Evolutionary conservation across 2,797 vertebrate species (phyloP).

Genomic region (Tangara arthus): DNA sequence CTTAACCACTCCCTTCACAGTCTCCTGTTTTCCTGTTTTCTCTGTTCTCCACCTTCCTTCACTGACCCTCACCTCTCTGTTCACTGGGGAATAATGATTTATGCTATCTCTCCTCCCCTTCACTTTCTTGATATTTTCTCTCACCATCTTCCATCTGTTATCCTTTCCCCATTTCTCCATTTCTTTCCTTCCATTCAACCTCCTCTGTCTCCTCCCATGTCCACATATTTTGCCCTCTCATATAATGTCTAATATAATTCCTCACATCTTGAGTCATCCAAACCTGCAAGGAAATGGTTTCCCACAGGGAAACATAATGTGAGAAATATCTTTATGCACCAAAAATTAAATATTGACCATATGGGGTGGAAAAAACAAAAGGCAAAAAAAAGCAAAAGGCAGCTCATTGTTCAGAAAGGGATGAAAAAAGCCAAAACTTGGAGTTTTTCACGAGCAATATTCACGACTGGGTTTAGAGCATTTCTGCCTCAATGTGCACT

Average conservation of each 20-base stretch:
- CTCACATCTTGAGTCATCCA: constrained; percentile 13
- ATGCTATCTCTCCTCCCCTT: background rate
- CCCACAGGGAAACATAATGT: background rate
- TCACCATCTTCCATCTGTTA: background rate
- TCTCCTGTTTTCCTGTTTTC: background rate
- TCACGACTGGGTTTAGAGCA: background rate
- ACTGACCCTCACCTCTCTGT: background rate
- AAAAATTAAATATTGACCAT: constrained; percentile 51
- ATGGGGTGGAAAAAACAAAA: background rate
- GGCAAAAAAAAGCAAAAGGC: background rate
- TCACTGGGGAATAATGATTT: background rate
- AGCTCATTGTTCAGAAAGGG: background rate
- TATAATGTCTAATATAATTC: background rate
- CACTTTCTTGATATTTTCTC: background rate
- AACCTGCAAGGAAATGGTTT: background rate
- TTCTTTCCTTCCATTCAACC: background rate
- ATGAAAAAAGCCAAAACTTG: background rate
- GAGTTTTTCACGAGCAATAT: background rate
- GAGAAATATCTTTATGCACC: constrained; percentile 10
- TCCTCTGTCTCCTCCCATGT: background rate
- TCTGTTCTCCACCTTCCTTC: background rate
- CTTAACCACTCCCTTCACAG: background rate
- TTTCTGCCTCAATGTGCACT: background rate
- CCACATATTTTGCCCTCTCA: background rate
- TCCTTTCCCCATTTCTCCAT: background rate